Conservation (phyloP, 2,113 vertebrate genomes). For the Campylomormyrus tamandua region DNA sequence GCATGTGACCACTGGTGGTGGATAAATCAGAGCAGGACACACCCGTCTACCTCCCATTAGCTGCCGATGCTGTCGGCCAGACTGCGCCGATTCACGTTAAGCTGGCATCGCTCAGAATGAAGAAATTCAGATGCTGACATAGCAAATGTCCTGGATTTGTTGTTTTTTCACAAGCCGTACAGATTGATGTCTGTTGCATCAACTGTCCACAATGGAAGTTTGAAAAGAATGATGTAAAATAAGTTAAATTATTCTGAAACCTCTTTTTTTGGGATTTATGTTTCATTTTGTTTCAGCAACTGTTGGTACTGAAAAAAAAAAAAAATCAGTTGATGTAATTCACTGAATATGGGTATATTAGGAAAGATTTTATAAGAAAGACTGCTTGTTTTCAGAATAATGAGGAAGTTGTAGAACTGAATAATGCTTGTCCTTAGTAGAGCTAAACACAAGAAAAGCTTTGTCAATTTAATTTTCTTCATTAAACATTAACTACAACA, state of each 20-base stretch:
- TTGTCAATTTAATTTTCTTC: slow-evolving; percentile 23
- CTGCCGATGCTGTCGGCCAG: not conserved
- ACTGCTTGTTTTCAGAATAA: not conserved
- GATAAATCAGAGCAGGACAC: not conserved
- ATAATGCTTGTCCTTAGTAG: not conserved
- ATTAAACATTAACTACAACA: slow-evolving; percentile 15
- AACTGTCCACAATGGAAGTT: slow-evolving; percentile 8
- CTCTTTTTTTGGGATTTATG: not conserved
- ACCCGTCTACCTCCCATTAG: not conserved
- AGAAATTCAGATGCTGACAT: not conserved
- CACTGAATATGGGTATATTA: not conserved
- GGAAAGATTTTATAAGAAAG: not conserved
- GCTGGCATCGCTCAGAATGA: not conserved
- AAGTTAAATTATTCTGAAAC: not conserved
- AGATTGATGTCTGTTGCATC: slow-evolving; percentile 16
- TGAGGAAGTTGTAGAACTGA: not conserved
- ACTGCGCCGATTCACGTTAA: not conserved
- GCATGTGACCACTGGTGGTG: not conserved
- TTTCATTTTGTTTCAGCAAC: not conserved
- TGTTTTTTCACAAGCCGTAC: slow-evolving; percentile 9
- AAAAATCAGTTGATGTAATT: not conserved
- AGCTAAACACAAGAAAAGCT: not conserved
- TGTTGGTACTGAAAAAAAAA: not conserved
- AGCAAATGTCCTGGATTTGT: not conserved
- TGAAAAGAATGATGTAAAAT: slow-evolving; percentile 17